Base-by-base conservation (phyloP, 2,888 invertebrate species). In the Smittia aterrima region DNA sequence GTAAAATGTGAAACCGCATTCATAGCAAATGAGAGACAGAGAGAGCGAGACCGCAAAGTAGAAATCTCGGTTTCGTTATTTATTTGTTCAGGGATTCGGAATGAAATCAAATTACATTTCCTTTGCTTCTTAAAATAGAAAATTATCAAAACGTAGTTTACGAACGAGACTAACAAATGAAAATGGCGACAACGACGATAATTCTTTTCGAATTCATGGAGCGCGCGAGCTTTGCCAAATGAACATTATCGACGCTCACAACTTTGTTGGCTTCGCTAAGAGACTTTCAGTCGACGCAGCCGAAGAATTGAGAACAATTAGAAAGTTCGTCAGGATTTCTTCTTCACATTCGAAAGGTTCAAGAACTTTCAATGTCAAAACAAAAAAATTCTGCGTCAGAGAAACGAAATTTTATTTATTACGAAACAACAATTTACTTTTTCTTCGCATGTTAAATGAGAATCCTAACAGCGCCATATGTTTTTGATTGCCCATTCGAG, bases 401-500 rank as follows among this genome's bases (percentile, higher is more conserved):
- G n/a, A n/a, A 22, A 18, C 2, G 9, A 22, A 20, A 58, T 18
- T 58, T 58, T 58, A 22, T 64, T 25, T n/a, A 64, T 6, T 20
- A 27, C 9, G 16, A 25, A 58, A 58, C 20, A 58, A 58, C 7
- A 58, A 22, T 22, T 58, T 22, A 18, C 58, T 22, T 47, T 47
- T 47, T 47, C 58, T 13, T 58, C 58, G 47, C n/a, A 7, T 22
- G 13, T 22, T 1, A 58, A 47, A 18, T 13, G n/a, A 58, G 20
- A 64, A 27, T 24, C 27, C 1, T n/a, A n/a, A 3, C 16, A 62
- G 24, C 72, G 72, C 38, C 72, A 72, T 58, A 38, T 72, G 72
- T 40, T 58, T 58, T 72, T 72, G 72, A 72, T 72, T 58, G 72
- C 72, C 40, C 70, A 27, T 70, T 70, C 22, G 53, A 54, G 70